Base-by-base conservation (phyloP, 2,797 vertebrate genomes). In the Thalassophryne amazonica region DNA sequence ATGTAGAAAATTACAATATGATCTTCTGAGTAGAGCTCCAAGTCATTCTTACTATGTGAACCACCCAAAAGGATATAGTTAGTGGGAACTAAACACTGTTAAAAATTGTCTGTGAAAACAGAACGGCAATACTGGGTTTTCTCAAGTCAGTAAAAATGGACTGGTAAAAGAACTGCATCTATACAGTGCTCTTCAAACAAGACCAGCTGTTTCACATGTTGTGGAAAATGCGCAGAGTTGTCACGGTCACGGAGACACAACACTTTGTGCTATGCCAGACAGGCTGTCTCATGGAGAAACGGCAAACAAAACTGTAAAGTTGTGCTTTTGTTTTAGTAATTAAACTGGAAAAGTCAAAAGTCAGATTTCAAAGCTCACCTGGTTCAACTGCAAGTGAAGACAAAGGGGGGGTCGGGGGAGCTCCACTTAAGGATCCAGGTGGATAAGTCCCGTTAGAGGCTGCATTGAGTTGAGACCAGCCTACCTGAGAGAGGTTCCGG, bases 381-480 rank as follows among this genome's bases (percentile, higher is more conserved):
- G 79, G 49, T 58, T 85, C 80, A 18, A 78, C 60, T 22, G 73
- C 56, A 19, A 69, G 21, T 12, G 78, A 66, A 16, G 70, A 45
- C 16, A 48, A 77, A 7, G 56, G 23, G 37, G 63, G 48, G 6
- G 37, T 39, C 17, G 41, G 45, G 11, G 62, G 30, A n/a, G 49
- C 21, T 40, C 50, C 47, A 8, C 54, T 16, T 14, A 60, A 41
- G 7, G 72, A 47, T 39, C 50, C 45, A 12, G 46, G 21, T 1
- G 36, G 20, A 7, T 50, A 39, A 42, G 24, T 60, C 14, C 36
- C 37, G 0, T 75, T 69, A 5, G 81, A 65, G 3, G 86, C 51
- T 7, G 90, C 89, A 3, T 93, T 93, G 9, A 92, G 86, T 76
- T 90, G 90, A 36, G 91, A 90, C 34, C 89, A 82, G 12, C 90